phyloP scores from a whole-genome alignment of 1,140 invertebrate species.

The Leptopilina clavipes region DNA sequence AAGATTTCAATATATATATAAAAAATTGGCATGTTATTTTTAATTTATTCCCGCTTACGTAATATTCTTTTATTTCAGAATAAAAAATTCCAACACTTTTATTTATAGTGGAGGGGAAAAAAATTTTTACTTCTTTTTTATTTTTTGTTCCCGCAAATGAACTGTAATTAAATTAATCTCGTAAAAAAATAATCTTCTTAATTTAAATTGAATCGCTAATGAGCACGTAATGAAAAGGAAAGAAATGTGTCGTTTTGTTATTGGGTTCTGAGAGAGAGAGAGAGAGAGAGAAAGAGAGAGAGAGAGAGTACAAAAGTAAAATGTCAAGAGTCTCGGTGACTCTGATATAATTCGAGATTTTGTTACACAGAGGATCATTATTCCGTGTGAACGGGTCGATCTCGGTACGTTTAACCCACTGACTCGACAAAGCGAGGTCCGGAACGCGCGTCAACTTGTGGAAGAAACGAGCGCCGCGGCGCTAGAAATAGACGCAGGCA shows the following conservation, averaged over 20 bases:
- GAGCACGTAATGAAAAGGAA: conserved; percentile 1
- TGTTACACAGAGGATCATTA: conserved; percentile 4
- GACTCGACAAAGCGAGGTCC: conserved; percentile 56
- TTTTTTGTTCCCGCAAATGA: no score
- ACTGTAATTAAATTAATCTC: no score
- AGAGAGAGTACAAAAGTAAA: neutral
- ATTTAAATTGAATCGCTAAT: neutral
- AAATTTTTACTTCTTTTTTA: no score
- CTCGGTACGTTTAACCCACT: conserved; percentile 66
- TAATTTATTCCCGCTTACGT: no score
- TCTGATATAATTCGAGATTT: conserved; percentile 10
- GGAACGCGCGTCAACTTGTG: conserved; percentile 47
- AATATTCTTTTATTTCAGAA: no score
- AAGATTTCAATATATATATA: no score
- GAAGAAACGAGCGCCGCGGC: conserved; percentile 65
- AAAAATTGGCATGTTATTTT: no score
- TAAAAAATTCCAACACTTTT: no score
- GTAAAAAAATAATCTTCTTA: conserved; percentile 20
- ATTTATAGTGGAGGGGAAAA: no score
- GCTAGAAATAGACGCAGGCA: conserved; percentile 68
- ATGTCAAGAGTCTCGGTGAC: neutral
- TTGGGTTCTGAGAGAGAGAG: neutral
- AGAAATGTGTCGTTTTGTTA: conserved; percentile 9
- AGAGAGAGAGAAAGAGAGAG: neutral
- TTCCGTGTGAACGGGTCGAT: conserved; percentile 43